Conservation (phyloP, 2,113 vertebrate genomes). For the Athene cunicularia region DNA sequence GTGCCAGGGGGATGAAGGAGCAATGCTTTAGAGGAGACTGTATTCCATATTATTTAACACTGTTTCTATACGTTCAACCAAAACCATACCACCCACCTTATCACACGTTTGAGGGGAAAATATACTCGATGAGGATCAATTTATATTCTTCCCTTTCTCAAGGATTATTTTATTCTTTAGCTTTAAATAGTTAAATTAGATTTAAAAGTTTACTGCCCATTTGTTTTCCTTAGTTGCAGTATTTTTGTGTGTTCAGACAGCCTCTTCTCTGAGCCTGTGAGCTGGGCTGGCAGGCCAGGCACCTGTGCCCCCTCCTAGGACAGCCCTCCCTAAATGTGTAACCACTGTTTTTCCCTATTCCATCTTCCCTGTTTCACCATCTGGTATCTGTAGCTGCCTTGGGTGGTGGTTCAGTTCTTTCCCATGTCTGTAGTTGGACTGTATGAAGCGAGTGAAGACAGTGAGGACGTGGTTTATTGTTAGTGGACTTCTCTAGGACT, state of each 20-base stretch:
- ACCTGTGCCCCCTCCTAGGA: not conserved
- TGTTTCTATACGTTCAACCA: not conserved
- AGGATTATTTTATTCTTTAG: not conserved
- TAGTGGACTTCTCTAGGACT: not conserved
- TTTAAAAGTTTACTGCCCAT: not conserved
- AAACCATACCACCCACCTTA: not conserved
- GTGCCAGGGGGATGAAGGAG: not conserved
- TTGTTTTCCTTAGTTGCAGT: not conserved
- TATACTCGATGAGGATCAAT: not conserved
- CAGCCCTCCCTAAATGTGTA: not conserved
- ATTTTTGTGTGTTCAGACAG: not conserved
- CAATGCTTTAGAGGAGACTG: not conserved
- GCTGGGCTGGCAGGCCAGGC: not conserved
- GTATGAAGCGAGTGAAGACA: not conserved
- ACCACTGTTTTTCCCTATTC: not conserved
- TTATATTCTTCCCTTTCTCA: not conserved
- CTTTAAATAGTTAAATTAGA: not conserved
- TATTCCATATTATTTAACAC: not conserved
- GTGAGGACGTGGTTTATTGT: not conserved
- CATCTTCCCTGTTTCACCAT: not conserved
- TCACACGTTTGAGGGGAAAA: not conserved
- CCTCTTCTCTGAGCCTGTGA: not conserved
- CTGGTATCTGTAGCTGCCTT: not conserved
- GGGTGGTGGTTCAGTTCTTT: not conserved
- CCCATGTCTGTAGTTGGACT: not conserved